Conservation (phyloP, 2,113 vertebrate genomes). For the Tachycineta bicolor region DNA sequence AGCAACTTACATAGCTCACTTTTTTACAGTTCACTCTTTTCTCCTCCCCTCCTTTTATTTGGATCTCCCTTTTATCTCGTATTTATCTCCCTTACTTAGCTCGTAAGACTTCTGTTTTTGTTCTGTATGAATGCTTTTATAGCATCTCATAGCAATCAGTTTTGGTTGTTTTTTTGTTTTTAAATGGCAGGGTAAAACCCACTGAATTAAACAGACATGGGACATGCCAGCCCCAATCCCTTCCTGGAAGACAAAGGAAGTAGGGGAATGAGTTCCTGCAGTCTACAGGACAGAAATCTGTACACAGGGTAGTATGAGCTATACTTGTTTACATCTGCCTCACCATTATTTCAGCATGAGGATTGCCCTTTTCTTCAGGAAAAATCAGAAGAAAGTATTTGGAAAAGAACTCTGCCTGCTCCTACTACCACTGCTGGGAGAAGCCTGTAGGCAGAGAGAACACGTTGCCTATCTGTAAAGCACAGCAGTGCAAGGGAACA, state of each 20-base stretch:
- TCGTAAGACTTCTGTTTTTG: background rate
- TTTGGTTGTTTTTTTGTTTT: background rate
- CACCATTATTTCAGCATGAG: background rate
- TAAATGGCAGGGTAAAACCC: background rate
- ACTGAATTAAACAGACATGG: background rate
- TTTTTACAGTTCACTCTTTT: background rate
- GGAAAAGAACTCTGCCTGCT: background rate
- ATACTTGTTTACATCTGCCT: background rate
- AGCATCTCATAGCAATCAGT: background rate
- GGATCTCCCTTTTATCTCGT: background rate
- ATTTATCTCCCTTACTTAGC: background rate
- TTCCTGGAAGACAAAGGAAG: background rate
- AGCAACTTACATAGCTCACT: background rate
- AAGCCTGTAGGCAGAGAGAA: background rate
- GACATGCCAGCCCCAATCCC: rapidly evolving
- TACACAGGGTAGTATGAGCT: background rate
- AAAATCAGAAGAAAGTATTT: background rate
- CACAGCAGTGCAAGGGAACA: background rate
- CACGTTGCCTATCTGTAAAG: background rate
- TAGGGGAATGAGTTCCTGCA: background rate
- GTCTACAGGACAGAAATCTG: background rate
- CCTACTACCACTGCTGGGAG: background rate
- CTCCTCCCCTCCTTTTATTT: background rate
- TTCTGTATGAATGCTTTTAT: background rate
- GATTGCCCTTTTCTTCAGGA: background rate